A percentile compares a stretch with the other conserved stretches of the same genome.
Evolutionary conservation across 2,888 invertebrate genomes (phyloP).

Genomic region (Ophioninae sp.): DNA sequence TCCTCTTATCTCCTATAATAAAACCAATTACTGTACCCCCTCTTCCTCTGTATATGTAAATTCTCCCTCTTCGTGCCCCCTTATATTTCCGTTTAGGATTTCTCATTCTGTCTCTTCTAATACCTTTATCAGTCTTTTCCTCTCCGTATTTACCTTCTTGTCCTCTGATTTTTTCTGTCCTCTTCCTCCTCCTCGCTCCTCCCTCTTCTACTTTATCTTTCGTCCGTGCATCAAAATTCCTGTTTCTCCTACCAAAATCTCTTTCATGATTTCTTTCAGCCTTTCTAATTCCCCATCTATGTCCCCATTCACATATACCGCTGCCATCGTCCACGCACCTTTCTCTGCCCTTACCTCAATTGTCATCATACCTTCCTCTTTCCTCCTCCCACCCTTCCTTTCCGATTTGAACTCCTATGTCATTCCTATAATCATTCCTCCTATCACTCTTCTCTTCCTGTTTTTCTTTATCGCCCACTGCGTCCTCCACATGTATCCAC

Average conservation of each 20-base stretch:
- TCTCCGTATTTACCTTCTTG: slow-evolving; percentile 16
- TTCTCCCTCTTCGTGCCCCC: slow-evolving; percentile 17
- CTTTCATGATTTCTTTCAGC: slow-evolving; percentile 41
- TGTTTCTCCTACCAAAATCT: not conserved
- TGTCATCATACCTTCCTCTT: not conserved
- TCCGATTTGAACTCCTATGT: slow-evolving; percentile 24
- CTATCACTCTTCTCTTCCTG: no score
- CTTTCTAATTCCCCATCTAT: slow-evolving; percentile 28
- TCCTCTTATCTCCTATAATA: slow-evolving; percentile 19
- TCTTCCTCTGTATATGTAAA: slow-evolving; percentile 18
- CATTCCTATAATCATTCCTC: slow-evolving; percentile 51
- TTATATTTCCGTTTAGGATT: slow-evolving; percentile 18
- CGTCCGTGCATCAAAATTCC: no score
- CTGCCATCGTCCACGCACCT: slow-evolving; percentile 25
- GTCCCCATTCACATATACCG: slow-evolving; percentile 1
- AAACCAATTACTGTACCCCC: slow-evolving; percentile 54
- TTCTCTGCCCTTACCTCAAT: slow-evolving; percentile 15
- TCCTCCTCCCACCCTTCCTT: slow-evolving; percentile 2
- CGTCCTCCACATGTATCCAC: no score
- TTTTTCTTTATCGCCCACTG: no score
- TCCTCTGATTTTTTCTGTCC: no score
- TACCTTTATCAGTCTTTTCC: slow-evolving; percentile 29
- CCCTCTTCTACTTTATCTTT: not conserved
- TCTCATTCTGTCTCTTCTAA: slow-evolving; percentile 52
- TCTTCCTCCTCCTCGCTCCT: slow-evolving; percentile 4